A percentile compares a stretch with the other conserved stretches of the same genome.
These are phyloP conservation scores for Sisyra nigra DNA, from an alignment of 2,888 invertebrate species.

Conservation along the genomic window DNA sequence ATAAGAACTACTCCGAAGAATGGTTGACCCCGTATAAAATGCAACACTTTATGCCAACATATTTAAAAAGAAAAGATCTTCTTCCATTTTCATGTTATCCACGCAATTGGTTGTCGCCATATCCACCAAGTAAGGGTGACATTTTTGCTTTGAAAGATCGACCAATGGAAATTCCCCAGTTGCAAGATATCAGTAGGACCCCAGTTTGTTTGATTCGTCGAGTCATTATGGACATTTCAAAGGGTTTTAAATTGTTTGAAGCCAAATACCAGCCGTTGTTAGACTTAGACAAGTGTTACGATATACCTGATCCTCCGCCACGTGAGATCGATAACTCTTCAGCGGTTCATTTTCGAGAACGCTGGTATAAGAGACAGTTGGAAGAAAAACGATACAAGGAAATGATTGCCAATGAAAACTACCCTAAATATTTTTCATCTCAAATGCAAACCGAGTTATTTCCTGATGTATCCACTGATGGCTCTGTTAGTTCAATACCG, in stretches of 20 bases:
- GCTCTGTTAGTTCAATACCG: too few relatives aligned
- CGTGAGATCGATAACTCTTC: not conserved
- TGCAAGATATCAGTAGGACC: too few relatives aligned
- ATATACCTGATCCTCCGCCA: not conserved
- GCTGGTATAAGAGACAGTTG: not conserved
- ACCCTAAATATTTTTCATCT: slow-evolving; percentile 1
- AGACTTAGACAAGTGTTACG: not conserved
- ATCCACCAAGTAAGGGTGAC: not conserved
- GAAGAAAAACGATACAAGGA: slow-evolving; percentile 1
- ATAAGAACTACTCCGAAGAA: not conserved
- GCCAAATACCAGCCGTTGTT: not conserved
- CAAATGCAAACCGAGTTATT: not conserved
- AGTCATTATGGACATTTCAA: too few relatives aligned
- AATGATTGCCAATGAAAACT: not conserved
- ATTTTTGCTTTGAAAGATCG: too few relatives aligned
- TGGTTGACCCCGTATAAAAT: not conserved
- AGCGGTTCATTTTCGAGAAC: slow-evolving; percentile 1
- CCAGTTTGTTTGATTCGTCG: too few relatives aligned
- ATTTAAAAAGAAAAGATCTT: not conserved
- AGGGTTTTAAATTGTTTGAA: too few relatives aligned
- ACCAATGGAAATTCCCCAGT: too few relatives aligned
- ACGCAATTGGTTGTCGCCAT: not conserved
- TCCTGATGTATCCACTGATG: not conserved
- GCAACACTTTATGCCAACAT: not conserved
- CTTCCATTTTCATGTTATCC: slow-evolving; percentile 2